phyloP scores from a whole-genome alignment of 2,113 vertebrate genomes.

The Ailurus styani region DNA sequence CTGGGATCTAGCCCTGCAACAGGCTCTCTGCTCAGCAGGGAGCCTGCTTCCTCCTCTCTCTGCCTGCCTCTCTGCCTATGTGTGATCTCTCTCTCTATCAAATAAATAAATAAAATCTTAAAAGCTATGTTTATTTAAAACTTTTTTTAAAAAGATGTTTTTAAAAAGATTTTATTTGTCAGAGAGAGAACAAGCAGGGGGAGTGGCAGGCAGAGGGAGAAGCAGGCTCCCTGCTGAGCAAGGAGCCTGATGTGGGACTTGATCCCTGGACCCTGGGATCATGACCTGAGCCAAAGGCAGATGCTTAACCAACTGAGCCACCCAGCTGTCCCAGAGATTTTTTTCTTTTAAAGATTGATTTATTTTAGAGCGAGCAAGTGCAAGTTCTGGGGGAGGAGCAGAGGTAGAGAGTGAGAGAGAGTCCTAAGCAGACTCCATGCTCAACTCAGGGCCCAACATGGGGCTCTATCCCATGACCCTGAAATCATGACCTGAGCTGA shows the following conservation, averaged over 20 bases:
- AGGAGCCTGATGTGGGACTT: background rate
- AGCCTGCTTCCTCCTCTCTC: no score
- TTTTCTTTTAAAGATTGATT: background rate
- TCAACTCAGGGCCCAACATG: background rate
- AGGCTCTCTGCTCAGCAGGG: no score
- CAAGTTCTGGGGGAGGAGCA: background rate
- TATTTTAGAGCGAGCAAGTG: background rate
- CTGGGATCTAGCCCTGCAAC: no score
- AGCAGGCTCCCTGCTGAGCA: background rate
- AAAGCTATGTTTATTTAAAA: no score
- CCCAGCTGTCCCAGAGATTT: background rate
- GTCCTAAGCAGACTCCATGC: background rate
- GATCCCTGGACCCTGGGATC: no score
- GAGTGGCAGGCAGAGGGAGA: no score
- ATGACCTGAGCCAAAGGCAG: background rate
- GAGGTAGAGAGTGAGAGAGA: background rate
- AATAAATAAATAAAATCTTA: no score
- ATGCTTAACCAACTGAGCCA: background rate
- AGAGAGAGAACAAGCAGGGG: no score
- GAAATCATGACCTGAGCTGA: background rate
- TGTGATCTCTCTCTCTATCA: no score
- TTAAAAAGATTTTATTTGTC: no score
- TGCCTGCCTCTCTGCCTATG: no score
- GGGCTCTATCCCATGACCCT: background rate
- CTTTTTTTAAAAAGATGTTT: no score